Base-by-base conservation (phyloP, 2,113 vertebrate genomes). In the Rhinoderma darwinii region DNA sequence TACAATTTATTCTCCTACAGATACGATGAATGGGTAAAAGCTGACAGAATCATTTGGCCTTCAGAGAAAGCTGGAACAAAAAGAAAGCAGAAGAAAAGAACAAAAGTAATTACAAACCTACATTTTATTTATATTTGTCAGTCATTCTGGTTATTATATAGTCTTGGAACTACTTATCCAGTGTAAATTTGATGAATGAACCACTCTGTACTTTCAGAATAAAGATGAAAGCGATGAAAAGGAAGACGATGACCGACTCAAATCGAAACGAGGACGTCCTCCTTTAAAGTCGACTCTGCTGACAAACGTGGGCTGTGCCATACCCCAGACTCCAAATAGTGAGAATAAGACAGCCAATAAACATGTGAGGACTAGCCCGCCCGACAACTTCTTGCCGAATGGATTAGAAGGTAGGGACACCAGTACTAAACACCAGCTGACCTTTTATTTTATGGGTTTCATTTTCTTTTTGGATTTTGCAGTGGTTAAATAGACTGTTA, bases 1-100 rank as follows among this genome's bases (percentile, higher is more conserved):
- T 30, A 47, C 20, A 43, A n/a, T 81, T 41, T 30, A 43, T 80
- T 81, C 11, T 56, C 77, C 90, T 90, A 18, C 88, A 99, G 98
- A 89, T 99, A 99, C 47, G 98, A 99, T 83, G 98, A 99, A 86
- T 99, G 98, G 98, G 98, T 99, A 89, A 99, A 98, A 92, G 98
- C 97, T 17, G 98, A 99, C 92, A 90, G 98, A 84, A 99, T 99
- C 92, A 98, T 99, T 89, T 99, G 98, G 98, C 98, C 98, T 22
- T 90, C 95, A 73, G 98, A 99, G 86, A 99, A 98, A 93, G 96
- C 94, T 90, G 95, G 96, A 91, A 94, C 95, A 86, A 99, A 98
- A 92, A 97, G 94, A 93, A 97, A 96, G 88, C 96, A 96, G 89
- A 96, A 97, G 93, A 99, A 97, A 92, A 98, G 96, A 94, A 73